Percentiles rank a stretch among this genome's conserved stretches.
Evolutionary conservation across 64 coral and sea anemone species (phyloP).

Genomic region (Porites australiensis): DNA sequence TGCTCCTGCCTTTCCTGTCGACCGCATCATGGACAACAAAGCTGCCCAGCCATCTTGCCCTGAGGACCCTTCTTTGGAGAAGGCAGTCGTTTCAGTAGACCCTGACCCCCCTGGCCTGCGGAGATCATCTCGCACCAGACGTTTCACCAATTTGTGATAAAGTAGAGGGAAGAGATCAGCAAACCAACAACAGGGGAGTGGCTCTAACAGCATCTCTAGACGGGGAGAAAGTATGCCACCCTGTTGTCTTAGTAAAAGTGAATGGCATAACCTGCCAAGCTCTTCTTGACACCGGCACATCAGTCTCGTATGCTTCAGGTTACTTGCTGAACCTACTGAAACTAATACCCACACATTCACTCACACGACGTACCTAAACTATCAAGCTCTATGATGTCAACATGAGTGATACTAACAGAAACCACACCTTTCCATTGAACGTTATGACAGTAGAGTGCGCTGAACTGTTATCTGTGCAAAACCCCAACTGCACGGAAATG

Average conservation of each 20-base stretch:
- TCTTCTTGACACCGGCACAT: conserved; percentile 11
- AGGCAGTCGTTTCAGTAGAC: too few relatives aligned
- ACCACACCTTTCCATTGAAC: background rate
- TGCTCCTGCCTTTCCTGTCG: too few relatives aligned
- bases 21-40: too few relatives aligned
- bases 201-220: conserved; percentile 1
- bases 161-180: background rate
- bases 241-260: conserved; percentile 22
- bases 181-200: background rate
- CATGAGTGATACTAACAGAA: conserved; percentile 29
- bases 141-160: conserved; percentile 28
- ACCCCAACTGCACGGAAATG: background rate
- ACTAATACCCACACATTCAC: too few relatives aligned
- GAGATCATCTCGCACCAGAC: too few relatives aligned
- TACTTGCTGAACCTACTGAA: too few relatives aligned
- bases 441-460: background rate
- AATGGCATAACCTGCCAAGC: conserved; percentile 35
- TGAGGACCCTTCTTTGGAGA: too few relatives aligned
- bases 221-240: conserved; percentile 22
- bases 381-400: background rate
- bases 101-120: too few relatives aligned
- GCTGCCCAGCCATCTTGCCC: too few relatives aligned
- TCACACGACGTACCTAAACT: background rate
- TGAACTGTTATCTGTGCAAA: conserved; percentile 4
- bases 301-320: too few relatives aligned